Evolutionary conservation across 2,888 invertebrate species (phyloP).

Genomic region (Himalopsyche japonica): DNA sequence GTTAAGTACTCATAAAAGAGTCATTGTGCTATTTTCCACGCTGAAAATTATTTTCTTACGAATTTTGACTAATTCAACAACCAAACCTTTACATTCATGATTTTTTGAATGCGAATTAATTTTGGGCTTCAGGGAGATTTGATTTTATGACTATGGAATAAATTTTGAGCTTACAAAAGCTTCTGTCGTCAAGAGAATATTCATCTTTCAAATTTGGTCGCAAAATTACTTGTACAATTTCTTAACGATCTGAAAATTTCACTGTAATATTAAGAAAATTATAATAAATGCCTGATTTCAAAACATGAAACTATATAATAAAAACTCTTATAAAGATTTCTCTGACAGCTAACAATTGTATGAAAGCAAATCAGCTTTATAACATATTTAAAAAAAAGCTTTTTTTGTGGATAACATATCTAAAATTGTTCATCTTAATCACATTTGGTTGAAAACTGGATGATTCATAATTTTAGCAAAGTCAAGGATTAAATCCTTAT

Average conservation of each 20-base stretch:
- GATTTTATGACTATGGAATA: background rate
- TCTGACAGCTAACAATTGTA: no score
- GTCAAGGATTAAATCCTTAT: no score
- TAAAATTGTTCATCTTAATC: no score
- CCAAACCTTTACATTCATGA: background rate
- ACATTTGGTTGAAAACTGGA: no score
- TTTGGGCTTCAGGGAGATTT: background rate
- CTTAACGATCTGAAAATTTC: background rate
- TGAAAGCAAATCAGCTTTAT: no score
- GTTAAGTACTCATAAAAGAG: background rate
- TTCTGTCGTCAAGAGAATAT: background rate
- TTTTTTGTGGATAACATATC: no score
- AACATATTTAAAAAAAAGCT: no score
- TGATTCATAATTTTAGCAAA: no score
- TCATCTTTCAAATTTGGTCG: background rate
- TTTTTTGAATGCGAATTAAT: background rate
- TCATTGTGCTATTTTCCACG: background rate
- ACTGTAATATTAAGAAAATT: background rate
- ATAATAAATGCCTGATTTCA: no score
- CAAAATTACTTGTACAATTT: background rate
- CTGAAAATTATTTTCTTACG: background rate
- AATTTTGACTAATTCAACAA: background rate
- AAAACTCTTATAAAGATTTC: no score
- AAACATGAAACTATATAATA: no score
- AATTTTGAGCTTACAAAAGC: background rate